Evolutionary conservation across 92 coral and sea anemone species (phyloP), one percentile per base, ranked within the genome.

Genomic region (Umimayanthus kanabou): DNA sequence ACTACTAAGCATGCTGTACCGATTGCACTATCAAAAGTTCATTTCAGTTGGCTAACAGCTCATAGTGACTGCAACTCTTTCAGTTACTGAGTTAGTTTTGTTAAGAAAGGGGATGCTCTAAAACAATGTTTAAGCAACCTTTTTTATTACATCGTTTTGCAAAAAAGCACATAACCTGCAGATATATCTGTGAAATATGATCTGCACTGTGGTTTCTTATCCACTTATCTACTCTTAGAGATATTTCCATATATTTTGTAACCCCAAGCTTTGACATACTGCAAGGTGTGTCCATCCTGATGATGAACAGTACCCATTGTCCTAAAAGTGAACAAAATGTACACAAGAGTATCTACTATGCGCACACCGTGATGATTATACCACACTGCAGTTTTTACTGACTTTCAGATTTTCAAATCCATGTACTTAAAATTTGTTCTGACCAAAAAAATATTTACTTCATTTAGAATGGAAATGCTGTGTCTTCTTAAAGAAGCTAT

Each of bases 201-300:
- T 83, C 50, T 71, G 6, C 77, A 70, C 20, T 45, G 47, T 83
- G 87, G 87, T 70, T 83, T 70, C 22, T 69, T 67, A 83, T 66
- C 76, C 86, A 39, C 42, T 82, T 82, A 83, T 83, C 78, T 71
- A 25, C 67, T 37, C 28, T 83, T n/a, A 5, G 9, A 18, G 37
- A 40, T 64, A 16, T 66, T 57, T 71, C 39, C 30, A 66, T n/a
- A 45, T 42, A 4, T 70, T 83, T 47, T 67, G 15, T 45, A 83
- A 47, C 65, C 87, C 43, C 65, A 28, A 23, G 15, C 43, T 83
- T 43, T n/a, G 57, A 26, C n/a, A 25, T 25, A 39, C 58, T 1
- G 26, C 25, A 25, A 71, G 87, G 79, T 72, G 78, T 83, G 87
- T 70, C 76, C 40, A 69, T 43, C 87, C 64, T 83, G 78, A 83